Evolutionary conservation across 2,888 invertebrate species (phyloP), one percentile per base, ranked within the genome.

Genomic region (Nemapogon koenigi): DNA sequence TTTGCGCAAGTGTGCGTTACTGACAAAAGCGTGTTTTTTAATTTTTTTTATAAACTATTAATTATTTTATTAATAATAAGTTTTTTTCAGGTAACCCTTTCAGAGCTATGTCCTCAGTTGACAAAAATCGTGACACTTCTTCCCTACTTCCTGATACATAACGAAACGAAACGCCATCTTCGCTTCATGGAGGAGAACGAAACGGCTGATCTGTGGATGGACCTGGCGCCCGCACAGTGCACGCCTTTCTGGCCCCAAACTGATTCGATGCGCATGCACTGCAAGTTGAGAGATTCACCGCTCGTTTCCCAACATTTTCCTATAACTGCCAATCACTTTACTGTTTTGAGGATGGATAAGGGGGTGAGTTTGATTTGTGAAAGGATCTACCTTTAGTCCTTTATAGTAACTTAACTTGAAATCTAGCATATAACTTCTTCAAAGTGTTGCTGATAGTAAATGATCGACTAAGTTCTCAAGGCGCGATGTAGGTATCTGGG

Each of bases 131-230:
- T 92, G 22, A 90, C 89, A 0, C 81, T 92, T 6, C 73, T 89
- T 29, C 91, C 92, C 0, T 89, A 89, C 66, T 91, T 91, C 66
- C 73, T 90, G 40, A 86, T 92, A 0, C 81, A 81, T 48, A 93
- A 92, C 63, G 84, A 85, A 49, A 87, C 88, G 0, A 82, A 82
- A 45, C 83, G 68, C 2, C 65, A 71, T 41, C 49, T 80, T 6
- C 66, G 91, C 38, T 91, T 88, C 68, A 91, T 92, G 91, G 91
- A 92, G 55, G 88, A 90, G 59, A 91, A 91, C 53, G 91, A 91
- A 55, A 84, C 88, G 28, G 89, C 90, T 0, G 92, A 92, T 63
- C 71, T 92, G 7, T 92, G 91, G 92, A 83, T 88, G 36, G 91
- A 91, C 66, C 67, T 91, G 13, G 67, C 82, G 1, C 84, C 88